Percentiles rank a stretch among this genome's conserved stretches.
phyloP scores from a whole-genome alignment of 2,797 vertebrate genomes.

The Manis javanica region DNA sequence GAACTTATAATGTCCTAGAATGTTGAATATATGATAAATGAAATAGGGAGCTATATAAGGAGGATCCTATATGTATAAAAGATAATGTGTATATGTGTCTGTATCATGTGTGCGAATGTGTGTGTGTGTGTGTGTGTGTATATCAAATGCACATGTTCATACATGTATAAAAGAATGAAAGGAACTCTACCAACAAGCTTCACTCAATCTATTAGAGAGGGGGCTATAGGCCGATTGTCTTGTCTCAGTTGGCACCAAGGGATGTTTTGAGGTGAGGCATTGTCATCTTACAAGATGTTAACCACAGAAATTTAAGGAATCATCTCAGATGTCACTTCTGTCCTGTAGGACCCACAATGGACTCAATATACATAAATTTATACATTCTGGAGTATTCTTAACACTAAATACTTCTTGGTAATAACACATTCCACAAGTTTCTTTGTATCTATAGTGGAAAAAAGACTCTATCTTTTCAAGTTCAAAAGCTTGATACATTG shows the following conservation, averaged over 20 bases:
- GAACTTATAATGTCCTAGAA: background rate
- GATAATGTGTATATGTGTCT: background rate
- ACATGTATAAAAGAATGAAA: background rate
- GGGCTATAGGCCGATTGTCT: background rate
- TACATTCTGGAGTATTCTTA: constrained; percentile 3
- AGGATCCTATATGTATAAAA: background rate
- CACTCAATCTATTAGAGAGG: background rate
- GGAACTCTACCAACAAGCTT: background rate
- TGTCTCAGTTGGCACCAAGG: background rate
- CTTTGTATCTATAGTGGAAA: background rate
- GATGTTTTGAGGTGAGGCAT: background rate
- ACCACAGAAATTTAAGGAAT: constrained; percentile 14
- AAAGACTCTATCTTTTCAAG: background rate
- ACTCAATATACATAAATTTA: constrained; percentile 1
- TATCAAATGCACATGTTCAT: background rate
- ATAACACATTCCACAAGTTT: constrained; percentile 9
- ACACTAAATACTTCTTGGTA: background rate
- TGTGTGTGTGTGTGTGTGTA: background rate
- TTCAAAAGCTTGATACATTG: background rate
- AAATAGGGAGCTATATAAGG: background rate
- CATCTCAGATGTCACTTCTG: background rate
- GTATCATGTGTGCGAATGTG: background rate
- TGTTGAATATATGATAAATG: constrained; percentile 7
- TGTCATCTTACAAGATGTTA: background rate
- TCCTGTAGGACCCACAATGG: background rate